phyloP scores from a whole-genome alignment of 2,888 invertebrate species.

The Glyphotaelius pellucidus region DNA sequence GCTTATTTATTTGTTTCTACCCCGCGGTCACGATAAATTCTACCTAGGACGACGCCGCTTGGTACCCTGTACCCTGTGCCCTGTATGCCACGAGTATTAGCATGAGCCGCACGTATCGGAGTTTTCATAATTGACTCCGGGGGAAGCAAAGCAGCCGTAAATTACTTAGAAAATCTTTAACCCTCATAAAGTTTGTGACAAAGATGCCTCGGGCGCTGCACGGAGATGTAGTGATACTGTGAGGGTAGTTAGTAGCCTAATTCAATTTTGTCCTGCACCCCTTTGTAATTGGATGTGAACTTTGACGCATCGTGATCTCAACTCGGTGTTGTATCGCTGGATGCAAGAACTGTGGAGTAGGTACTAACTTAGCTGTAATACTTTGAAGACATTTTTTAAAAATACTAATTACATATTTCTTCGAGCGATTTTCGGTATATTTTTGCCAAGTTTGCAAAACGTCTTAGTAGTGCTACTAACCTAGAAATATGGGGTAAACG shows the following conservation, averaged over 20 bases:
- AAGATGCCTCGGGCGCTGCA: not conserved
- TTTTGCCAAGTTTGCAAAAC: no score
- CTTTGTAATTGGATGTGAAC: conserved; percentile 6
- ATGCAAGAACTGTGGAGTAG: not conserved
- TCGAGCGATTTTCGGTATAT: no score
- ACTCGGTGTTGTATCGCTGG: not conserved
- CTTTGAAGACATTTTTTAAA: not conserved
- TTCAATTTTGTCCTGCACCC: conserved; percentile 21
- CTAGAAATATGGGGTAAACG: no score
- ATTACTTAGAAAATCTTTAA: conserved; percentile 41
- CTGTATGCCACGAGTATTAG: not conserved
- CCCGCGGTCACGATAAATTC: not conserved
- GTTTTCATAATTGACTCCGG: conserved; percentile 38
- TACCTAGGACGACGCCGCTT: not conserved
- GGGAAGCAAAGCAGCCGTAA: conserved; percentile 10
- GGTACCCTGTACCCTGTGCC: not conserved
- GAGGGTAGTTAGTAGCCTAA: conserved; percentile 9
- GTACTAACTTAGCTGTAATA: not conserved
- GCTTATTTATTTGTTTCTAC: not conserved
- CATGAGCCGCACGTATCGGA: conserved; percentile 25
- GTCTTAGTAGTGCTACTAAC: no score
- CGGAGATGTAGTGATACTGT: not conserved
- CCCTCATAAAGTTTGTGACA: conserved; percentile 35
- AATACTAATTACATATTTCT: no score
- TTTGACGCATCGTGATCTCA: conserved; percentile 2